Base-by-base conservation (phyloP, 2,888 invertebrate genomes). In the Merodon equestris region DNA sequence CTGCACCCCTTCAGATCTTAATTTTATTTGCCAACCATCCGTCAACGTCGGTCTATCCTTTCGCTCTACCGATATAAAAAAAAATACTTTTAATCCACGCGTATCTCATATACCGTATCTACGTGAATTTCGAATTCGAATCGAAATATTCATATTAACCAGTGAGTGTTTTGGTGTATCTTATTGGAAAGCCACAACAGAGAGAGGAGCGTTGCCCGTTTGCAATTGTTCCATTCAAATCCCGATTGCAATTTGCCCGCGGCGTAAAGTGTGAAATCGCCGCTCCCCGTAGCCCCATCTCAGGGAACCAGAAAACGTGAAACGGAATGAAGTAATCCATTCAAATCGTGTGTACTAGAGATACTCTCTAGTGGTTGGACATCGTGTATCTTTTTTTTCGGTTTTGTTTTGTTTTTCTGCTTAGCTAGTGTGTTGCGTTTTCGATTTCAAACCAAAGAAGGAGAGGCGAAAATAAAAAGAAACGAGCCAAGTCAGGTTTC, bases 401-500 rank as follows among this genome's bases (percentile, higher is more conserved):
- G 38, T 63, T 51, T 56, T 47, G 34, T 36, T 47, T 45, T 64
- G 27, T 27, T 64, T 45, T n/a, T 48, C 60, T 53, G 51, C 44
- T 19, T n/a, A 15, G 15, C n/a, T 40, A n/a, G 40, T 50, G 19
- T 50, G 34, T 18, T 38, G 34, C 27, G 50, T 47, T 64, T 66
- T 67, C 27, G 27, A 27, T 27, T 27, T 27, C 27, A 27, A 27
- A 27, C 27, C 27, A 7, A 27, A 27, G 27, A 27, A 27, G 27
- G 27, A 27, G 27, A 27, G 2, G 27, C 7, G 27, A 7, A 7
- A 77, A 73, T 73, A 77, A 77, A 73, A 27, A 27, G 27, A 27
- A 27, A 27, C 27, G 27, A 73, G 77, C 67, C 77, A 73, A 77
- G 77, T 77, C 77, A 77, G 77, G 77, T 77, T 77, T 68, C 40